Evolutionary conservation across 2,113 vertebrate genomes (phyloP), one percentile per base, ranked within the genome.

Genomic region (Scomber scombrus): DNA sequence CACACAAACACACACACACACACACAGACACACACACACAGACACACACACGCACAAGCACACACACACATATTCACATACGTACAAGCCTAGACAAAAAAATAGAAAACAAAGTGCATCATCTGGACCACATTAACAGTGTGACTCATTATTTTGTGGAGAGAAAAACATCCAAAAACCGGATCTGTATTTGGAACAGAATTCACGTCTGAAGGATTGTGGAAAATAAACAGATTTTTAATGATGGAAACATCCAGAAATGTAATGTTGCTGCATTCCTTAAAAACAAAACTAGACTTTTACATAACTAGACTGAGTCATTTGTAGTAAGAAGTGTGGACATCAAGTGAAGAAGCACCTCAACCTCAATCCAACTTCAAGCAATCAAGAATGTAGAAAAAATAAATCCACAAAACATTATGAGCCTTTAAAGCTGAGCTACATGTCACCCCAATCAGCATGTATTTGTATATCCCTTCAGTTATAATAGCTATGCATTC

Each of bases 101-200:
- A 80, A 77, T 29, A 88, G 69, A 78, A 67, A 77, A 79, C 75
- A 81, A 73, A 84, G 78, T 80, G 82, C 76, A 82, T 91, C 76
- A 84, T 87, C 78, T 85, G 87, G 87, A 64, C 81, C 13, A 23
- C 85, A 88, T 89, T 85, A 80, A 73, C 68, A 64, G 72, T 34
- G 66, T 63, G 74, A 83, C 87, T 91, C 80, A 75, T 89, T 87
- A 85, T 82, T 82, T 88, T 51, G 31, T 60, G 49, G 18, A 15
- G 12, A 14, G 11, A 10, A 79, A 50, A 29, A 55, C 1, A 54
- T 23, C 5, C 6, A 46, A 68, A 72, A 31, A 12, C 45, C 49
- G 31, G 8, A 81, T 84, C 23, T 60, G 26, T 75, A 60, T 70
- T 78, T 85, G 72, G 76, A 86, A 54, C 57, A 64, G 34, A 72